phyloP scores from a whole-genome alignment of 2,888 invertebrate genomes.

The Sminthurides aquaticus region DNA sequence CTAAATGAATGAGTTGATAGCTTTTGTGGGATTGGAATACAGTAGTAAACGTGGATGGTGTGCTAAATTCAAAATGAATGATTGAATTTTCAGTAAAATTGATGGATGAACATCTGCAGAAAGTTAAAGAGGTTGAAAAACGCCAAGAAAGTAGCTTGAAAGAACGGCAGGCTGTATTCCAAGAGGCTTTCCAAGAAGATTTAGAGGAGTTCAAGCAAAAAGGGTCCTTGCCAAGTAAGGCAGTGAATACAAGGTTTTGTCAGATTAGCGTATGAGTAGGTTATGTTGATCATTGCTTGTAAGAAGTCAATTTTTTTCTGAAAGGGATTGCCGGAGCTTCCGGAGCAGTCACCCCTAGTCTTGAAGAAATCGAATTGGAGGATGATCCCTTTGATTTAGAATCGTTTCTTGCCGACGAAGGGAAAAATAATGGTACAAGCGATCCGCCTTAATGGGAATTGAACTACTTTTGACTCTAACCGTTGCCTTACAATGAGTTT shows the following conservation, averaged over 20 bases:
- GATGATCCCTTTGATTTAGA: slow-evolving; percentile 56
- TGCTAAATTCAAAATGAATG: neutral
- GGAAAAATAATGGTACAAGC: neutral
- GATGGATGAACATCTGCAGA: slow-evolving; percentile 54
- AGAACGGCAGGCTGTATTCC: slow-evolving; percentile 62
- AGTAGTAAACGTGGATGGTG: neutral
- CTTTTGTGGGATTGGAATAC: too few species aligned
- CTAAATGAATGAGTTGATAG: neutral
- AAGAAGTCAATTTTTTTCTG: too few species aligned
- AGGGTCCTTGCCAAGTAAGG: slow-evolving; percentile 57
- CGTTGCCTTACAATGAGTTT: too few species aligned
- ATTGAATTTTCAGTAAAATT: slow-evolving; percentile 48
- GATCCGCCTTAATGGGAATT: too few species aligned
- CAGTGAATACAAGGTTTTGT: too few species aligned
- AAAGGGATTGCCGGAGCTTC: neutral
- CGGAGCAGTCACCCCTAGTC: slow-evolving; percentile 47
- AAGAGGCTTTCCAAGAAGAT: slow-evolving; percentile 62
- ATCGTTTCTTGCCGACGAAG: slow-evolving; percentile 51
- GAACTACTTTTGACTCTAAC: too few species aligned
- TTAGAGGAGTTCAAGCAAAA: slow-evolving; percentile 57
- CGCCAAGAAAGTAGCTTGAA: slow-evolving; percentile 53
- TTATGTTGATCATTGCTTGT: too few species aligned
- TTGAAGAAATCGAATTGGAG: slow-evolving; percentile 61
- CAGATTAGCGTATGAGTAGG: too few species aligned
- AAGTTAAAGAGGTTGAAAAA: slow-evolving; percentile 54